phyloP scores from a whole-genome alignment of 2,888 invertebrate species.

The Drosophila demipolita region DNA sequence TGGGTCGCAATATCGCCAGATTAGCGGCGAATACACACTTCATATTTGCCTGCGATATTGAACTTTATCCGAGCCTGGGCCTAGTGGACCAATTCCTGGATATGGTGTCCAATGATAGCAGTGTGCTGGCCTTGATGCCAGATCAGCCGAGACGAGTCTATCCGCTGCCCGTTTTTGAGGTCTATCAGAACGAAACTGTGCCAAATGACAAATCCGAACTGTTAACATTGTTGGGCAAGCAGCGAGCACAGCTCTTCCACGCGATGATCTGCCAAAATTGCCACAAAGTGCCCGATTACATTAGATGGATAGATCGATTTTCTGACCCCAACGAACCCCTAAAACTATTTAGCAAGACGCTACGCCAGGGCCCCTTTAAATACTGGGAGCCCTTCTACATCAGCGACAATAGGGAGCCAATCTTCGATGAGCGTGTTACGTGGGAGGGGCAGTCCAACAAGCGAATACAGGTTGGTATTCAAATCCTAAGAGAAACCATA shows the following conservation, averaged over 20 bases:
- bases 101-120: conserved; percentile 90
- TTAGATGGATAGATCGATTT: conserved; percentile 51
- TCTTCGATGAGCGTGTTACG: conserved; percentile 94
- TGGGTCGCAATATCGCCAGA: conserved; percentile 93
- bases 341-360: conserved; percentile 89
- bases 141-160: conserved; percentile 59
- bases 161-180: conserved; percentile 74
- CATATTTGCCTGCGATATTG: conserved; percentile 93
- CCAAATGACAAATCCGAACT: conserved; percentile 74
- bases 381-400: conserved; percentile 97
- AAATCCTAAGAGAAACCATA: background rate
- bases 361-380: conserved; percentile 88
- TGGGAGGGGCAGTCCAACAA: conserved; percentile 92
- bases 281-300: conserved; percentile 63
- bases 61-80: conserved; percentile 93
- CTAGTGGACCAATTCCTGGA: conserved; percentile 91
- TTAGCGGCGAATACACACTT: conserved; percentile 92
- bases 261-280: conserved; percentile 63
- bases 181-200: conserved; percentile 45
- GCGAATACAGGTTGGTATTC: conserved; percentile 74
- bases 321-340: conserved; percentile 38
- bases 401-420: conserved; percentile 93
- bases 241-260: conserved; percentile 69
- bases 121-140: conserved; percentile 84
- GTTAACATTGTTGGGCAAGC: conserved; percentile 39